Conservation (phyloP, 2,797 vertebrate species). For the Poeciliopsis gracilis region DNA sequence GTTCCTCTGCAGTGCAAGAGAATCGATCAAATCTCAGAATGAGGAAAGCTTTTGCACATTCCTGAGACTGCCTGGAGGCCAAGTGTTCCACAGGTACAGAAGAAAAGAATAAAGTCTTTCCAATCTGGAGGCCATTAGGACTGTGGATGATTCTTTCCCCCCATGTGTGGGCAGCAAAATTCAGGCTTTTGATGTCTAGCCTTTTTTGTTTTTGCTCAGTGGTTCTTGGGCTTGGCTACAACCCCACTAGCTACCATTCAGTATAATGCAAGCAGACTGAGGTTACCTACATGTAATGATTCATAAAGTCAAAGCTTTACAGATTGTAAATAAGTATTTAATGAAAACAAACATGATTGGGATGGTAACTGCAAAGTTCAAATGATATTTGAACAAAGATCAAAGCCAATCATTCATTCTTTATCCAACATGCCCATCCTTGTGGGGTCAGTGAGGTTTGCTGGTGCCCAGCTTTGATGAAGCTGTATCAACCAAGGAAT, state of each 20-base stretch:
- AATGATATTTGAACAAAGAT: not conserved
- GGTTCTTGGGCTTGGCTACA: slow-evolving; percentile 11
- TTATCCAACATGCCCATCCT: too few relatives aligned
- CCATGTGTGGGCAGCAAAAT: slow-evolving; percentile 16
- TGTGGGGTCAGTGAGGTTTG: too few relatives aligned
- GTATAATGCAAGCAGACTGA: slow-evolving; percentile 11
- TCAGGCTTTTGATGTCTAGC: slow-evolving; percentile 29
- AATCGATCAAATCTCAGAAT: slow-evolving; percentile 12
- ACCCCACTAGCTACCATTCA: slow-evolving; percentile 10
- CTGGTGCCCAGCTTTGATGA: too few relatives aligned
- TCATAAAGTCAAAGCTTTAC: not conserved
- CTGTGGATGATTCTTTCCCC: slow-evolving; percentile 26
- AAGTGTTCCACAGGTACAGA: slow-evolving; percentile 11
- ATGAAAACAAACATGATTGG: not conserved
- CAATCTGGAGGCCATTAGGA: slow-evolving; percentile 39
- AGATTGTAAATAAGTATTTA: not conserved
- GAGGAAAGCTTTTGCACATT: slow-evolving; percentile 18
- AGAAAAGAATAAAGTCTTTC: slow-evolving; percentile 30
- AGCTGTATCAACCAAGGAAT: not conserved
- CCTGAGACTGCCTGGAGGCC: not conserved
- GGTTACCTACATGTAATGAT: not conserved
- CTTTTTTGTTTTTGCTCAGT: slow-evolving; percentile 16
- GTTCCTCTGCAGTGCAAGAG: slow-evolving; percentile 31
- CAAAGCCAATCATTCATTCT: not conserved
- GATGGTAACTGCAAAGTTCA: not conserved